Evolutionary conservation across 2,888 invertebrate species (phyloP).

Genomic region (Psococerastis gibbosa): DNA sequence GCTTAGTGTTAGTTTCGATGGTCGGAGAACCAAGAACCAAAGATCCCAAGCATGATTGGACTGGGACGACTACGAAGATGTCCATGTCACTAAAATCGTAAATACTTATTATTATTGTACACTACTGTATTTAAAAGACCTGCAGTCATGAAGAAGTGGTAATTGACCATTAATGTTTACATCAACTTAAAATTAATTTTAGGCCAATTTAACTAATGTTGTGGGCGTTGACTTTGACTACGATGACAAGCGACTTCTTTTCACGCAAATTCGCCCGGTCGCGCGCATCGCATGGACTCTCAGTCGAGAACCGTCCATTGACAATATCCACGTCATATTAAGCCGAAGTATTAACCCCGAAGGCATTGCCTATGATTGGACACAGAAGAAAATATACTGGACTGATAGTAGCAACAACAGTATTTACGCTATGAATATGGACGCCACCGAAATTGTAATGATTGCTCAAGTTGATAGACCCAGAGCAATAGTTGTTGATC

Average conservation of each 20-base stretch:
- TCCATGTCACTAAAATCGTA: too few species aligned
- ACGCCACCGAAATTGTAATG: conserved; percentile 73
- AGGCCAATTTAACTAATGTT: conserved; percentile 69
- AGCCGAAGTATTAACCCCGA: conserved; percentile 74
- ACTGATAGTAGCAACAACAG: conserved; percentile 89
- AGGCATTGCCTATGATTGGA: conserved; percentile 94
- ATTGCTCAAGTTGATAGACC: conserved; percentile 86
- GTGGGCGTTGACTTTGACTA: conserved; percentile 94
- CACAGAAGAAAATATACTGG: conserved; percentile 94
- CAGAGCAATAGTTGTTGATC: conserved; percentile 87
- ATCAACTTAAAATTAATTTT: too few species aligned
- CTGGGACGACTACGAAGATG: too few species aligned
- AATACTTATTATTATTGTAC: too few species aligned
- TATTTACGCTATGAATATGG: conserved; percentile 85
- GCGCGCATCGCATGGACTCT: conserved; percentile 69
- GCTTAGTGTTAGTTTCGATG: too few species aligned
- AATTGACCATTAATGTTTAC: too few species aligned
- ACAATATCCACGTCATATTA: conserved; percentile 34
- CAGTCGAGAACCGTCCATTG: conserved; percentile 43
- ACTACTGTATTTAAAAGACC: too few species aligned
- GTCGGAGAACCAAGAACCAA: too few species aligned
- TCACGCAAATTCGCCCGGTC: conserved; percentile 86
- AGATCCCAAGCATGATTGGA: too few species aligned
- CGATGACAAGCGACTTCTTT: conserved; percentile 66
- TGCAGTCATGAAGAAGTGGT: too few species aligned